Base-by-base conservation (phyloP, 2,888 invertebrate genomes). In the Hirtodrosophila confusa region DNA sequence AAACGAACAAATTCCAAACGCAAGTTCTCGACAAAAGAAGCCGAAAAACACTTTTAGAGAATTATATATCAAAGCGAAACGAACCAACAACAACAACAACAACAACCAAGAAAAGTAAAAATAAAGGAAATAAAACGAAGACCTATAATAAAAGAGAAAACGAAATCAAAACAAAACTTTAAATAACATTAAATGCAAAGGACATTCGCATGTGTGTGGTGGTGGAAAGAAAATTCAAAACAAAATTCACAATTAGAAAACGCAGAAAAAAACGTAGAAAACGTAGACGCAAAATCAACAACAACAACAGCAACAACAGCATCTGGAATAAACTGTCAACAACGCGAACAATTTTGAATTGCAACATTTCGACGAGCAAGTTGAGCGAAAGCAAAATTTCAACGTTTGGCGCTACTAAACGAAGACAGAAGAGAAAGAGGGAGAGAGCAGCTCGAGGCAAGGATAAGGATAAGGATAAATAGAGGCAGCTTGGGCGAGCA, bases 181-280 rank as follows among this genome's bases (percentile, higher is more conserved):
- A 80, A 85, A 80, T 80, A 79, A 88, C 80, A 89, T 87, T 90
- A 89, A 90, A 90, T 90, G 90, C 90, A 89, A 90, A 90, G 88
- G 89, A 90, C 90, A 90, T 90, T 90, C 90, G 90, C 90, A 90
- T 90, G 90, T 90, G 90, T 90, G 90, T 90, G 90, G 90, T 90
- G 90, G 90, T 90, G 90, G 90, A 90, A 89, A 79, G 88, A 88
- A 90, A 89, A 88, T 88, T 89, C 85, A 90, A 90, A 89, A 89
- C 90, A 89, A 90, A 90, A 90, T 90, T 90, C 87, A 89, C 88
- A 88, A 90, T 90, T 90, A 90, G 90, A 90, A 90, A 90, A 89
- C 88, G 88, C 73, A 84, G 89, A 83, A 90, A 90, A 90, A 90
- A 90, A 89, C 89, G 90, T 80, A 88, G 86, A 88, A 90, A 89